These are phyloP conservation scores for Parascotia fuliginaria DNA, from an alignment of 2,888 invertebrate species.

Conservation along the genomic window DNA sequence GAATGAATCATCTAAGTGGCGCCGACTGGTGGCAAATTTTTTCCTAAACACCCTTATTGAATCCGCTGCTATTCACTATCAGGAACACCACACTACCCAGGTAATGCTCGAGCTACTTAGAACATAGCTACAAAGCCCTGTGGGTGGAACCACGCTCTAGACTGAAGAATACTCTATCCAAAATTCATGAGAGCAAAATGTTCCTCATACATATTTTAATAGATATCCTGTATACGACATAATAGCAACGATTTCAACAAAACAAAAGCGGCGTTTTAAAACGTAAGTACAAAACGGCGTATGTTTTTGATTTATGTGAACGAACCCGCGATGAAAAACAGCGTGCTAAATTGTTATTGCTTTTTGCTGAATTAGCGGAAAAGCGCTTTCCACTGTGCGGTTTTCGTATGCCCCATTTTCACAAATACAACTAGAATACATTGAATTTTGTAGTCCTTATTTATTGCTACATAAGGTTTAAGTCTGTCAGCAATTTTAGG, in stretches of 20 bases:
- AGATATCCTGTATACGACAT: no score
- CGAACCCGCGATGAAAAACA: conserved; percentile 17
- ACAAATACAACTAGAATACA: conserved; percentile 22
- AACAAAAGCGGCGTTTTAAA: conserved; percentile 1
- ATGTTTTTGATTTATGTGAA: conserved; percentile 14
- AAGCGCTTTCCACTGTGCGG: conserved; percentile 33
- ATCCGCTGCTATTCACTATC: no score
- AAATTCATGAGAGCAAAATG: no score
- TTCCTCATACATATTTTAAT: no score
- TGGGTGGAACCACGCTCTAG: no score
- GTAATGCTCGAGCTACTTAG: no score
- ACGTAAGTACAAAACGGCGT: conserved; percentile 2
- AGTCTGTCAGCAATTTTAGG: background rate
- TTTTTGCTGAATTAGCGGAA: conserved; percentile 51
- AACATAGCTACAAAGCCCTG: no score
- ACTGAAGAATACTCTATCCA: no score
- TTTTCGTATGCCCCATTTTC: conserved; percentile 31
- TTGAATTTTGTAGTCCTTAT: conserved; percentile 20
- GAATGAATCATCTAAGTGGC: no score
- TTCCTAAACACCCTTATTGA: no score
- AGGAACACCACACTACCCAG: no score
- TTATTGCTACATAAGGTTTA: background rate
- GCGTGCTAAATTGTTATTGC: conserved; percentile 49
- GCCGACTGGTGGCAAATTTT: no score
- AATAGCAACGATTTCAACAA: background rate